These are phyloP conservation scores for Nyctibius bracteatus DNA, from an alignment of 2,113 vertebrate species.

Conservation along the genomic window DNA sequence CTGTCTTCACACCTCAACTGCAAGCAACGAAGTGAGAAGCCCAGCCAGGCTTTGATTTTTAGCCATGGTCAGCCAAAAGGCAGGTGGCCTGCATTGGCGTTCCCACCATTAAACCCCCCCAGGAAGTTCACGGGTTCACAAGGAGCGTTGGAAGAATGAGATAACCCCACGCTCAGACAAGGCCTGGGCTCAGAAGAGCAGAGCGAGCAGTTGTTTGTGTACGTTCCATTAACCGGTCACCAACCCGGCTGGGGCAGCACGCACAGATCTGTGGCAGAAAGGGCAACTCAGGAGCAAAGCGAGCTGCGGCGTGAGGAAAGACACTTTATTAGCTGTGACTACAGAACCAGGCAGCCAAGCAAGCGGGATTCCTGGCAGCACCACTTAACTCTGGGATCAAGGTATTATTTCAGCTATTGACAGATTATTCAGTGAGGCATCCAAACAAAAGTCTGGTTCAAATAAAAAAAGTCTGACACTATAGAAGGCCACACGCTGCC, in stretches of 20 bases:
- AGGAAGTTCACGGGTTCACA: not conserved
- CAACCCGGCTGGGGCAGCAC: not conserved
- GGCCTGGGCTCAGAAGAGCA: not conserved
- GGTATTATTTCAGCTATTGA: not conserved
- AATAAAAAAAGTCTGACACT: not conserved
- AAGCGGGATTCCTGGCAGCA: not conserved
- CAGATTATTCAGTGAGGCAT: not conserved
- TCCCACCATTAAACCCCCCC: not conserved
- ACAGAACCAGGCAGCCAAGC: not conserved
- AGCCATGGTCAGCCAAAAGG: not conserved
- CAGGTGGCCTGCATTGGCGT: not conserved
- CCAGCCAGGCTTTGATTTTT: not conserved
- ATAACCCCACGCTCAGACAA: fast-evolving
- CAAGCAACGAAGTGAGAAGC: not conserved
- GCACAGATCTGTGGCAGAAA: not conserved
- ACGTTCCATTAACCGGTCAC: not conserved
- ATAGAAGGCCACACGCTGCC: not conserved
- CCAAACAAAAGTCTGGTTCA: not conserved
- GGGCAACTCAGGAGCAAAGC: not conserved
- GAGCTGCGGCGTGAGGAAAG: not conserved
- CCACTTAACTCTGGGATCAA: not conserved
- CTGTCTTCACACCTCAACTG: not conserved
- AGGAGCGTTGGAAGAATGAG: not conserved
- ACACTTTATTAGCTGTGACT: not conserved
- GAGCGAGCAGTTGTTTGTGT: not conserved